A percentile compares a stretch with the other conserved stretches of the same genome.
Conservation (phyloP, 2,888 invertebrate genomes). For the Gnatocerus cornutus region DNA sequence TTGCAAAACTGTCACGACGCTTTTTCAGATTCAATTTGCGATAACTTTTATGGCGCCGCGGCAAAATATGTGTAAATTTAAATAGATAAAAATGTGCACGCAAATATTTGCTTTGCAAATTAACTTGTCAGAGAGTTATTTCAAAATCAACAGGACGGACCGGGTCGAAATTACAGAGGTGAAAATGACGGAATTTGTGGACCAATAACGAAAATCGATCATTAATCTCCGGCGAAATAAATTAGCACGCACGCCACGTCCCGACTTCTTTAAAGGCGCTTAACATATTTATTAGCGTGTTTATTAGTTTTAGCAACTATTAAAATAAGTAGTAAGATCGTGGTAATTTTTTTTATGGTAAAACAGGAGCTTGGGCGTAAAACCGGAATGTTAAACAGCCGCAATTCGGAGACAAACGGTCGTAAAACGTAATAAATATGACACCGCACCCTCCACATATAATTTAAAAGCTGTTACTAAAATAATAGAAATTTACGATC, state of each 20-base stretch:
- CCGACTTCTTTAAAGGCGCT: too few relatives aligned
- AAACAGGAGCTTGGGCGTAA: not conserved
- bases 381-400: not conserved
- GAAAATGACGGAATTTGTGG: too few relatives aligned
- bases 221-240: too few relatives aligned
- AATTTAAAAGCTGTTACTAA: slow-evolving; percentile 30
- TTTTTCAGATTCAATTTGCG: not conserved
- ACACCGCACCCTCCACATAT: slow-evolving; percentile 11
- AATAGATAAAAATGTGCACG: not conserved
- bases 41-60: not conserved
- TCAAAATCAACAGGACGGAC: not conserved
- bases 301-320: too few relatives aligned
- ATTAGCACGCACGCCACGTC: too few relatives aligned
- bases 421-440: slow-evolving; percentile 18
- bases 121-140: too few relatives aligned
- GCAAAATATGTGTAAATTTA: not conserved
- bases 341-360: too few relatives aligned
- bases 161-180: not conserved
- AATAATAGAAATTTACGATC: slow-evolving; percentile 44
- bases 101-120: not conserved
- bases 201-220: too few relatives aligned
- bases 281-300: too few relatives aligned
- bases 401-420: slow-evolving; percentile 14
- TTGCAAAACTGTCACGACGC: not conserved
- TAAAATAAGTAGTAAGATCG: too few relatives aligned